Evolutionary conservation across 2,113 vertebrate genomes (phyloP), one percentile per base, ranked within the genome.

Genomic region (Vanacampus margaritifer): DNA sequence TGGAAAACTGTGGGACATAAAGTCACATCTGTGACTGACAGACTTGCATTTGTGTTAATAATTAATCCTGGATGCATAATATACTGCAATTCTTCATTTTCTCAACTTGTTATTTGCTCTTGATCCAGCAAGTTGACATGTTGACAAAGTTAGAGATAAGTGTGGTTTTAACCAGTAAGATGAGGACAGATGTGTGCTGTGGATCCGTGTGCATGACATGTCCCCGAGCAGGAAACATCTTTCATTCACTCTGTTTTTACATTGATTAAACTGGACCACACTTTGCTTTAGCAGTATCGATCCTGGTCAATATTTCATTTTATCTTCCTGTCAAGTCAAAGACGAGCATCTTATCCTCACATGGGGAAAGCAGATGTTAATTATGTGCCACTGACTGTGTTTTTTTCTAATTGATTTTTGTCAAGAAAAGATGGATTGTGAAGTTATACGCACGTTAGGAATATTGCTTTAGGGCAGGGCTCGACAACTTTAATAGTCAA

Each of bases 241-340:
- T 74, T 61, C 74, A 58, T 61, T 50, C 70, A 58, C 69, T 59
- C 80, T 67, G 17, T 72, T 75, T 61, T 64, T 39, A 45, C 77
- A 89, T 86, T 73, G 82, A 86, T 51, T 83, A 74, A 80, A 64
- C 68, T 59, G 48, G 68, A 64, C 74, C 74, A 71, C 74, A 69
- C 68, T 78, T 80, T 71, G 60, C 72, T 74, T 71, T 74, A 70
- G 73, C 59, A 36, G 28, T 71, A 80, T 81, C 70, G 73, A 79
- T 79, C 73, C 37, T 24, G 41, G 86, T 90, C 89, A 85, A 89
- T 91, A 83, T 82, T 88, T 90, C 75, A 90, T 90, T 89, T 88
- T 76, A 87, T 87, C 86, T 84, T 79, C 70, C 68, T 74, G 83
- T 84, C 80, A 73, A 59, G 50, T 71, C 51, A 41, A 50, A 72